Evolutionary conservation across 2,797 vertebrate genomes (phyloP), one percentile per base, ranked within the genome.

Genomic region (Galago senegalensis): DNA sequence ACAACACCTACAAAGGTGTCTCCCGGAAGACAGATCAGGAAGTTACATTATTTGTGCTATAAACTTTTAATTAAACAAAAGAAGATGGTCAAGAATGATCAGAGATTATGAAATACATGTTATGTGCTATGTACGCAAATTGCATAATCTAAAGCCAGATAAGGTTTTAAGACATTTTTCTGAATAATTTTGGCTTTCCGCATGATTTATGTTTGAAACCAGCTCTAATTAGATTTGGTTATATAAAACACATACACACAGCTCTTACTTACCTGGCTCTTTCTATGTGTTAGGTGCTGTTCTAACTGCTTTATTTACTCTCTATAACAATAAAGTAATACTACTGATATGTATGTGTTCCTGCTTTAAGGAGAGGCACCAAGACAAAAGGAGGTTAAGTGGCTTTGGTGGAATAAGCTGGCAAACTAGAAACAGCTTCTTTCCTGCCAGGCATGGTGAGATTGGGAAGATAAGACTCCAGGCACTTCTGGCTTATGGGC

Each of bases 41-140:
- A 95, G 84, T 63, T 75, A 46, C 23, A 87, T 94, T 89, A 73
- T 93, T 69, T 91, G 37, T 65, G 58, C 31, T 93, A 5, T 31
- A n/a, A 79, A 87, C 85, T 92, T 95, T 90, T 43, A 63, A 23
- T 72, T 43, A 88, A 96, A 56, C n/a, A 40, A 93, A 92, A 87
- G 9, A 70, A 60, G 79, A 29, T 79, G 43, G 25, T 79, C n/a
- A 67, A 76, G 29, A 82, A 73, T 72, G 25, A 49, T 56, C 23
- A 88, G 46, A 94, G 58, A 37, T 43, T 58, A 56, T 29, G 3
- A 1, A 53, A 69, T 70, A 4, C 12, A 5, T 37, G 16, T n/a
- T 53, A 23, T 25, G 70, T 18, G 2, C 6, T 77, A 46, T 53
- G 69, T 12, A 76, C 40, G 2, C 13, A 87, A 81, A 37, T 94